phyloP scores from a whole-genome alignment of 1,140 invertebrate genomes.

The Pantala flavescens region DNA sequence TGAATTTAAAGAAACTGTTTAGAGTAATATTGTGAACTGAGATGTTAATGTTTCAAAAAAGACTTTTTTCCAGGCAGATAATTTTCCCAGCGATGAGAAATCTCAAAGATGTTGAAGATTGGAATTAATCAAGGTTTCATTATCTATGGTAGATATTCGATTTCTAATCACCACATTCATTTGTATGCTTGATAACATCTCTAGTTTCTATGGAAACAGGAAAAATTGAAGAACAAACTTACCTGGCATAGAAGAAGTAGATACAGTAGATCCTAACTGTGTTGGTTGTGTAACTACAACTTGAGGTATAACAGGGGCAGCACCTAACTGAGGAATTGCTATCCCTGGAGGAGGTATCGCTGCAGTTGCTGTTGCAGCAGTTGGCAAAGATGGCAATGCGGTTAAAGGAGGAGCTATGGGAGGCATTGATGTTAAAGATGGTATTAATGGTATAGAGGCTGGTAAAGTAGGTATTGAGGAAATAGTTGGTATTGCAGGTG shows the following conservation, averaged over 20 bases:
- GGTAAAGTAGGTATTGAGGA: conserved; percentile 21
- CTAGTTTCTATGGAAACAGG: too few species aligned
- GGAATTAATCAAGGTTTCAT: too few species aligned
- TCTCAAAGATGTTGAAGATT: too few species aligned
- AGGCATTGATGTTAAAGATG: conserved; percentile 26
- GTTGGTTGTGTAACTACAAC: neutral
- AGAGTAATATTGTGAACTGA: too few species aligned
- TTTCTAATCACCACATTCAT: too few species aligned
- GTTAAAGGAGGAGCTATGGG: conserved; percentile 20
- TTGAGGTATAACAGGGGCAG: conserved; percentile 26
- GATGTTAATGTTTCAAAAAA: too few species aligned
- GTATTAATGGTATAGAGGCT: conserved; percentile 23
- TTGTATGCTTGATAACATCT: too few species aligned
- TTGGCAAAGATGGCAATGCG: conserved; percentile 24
- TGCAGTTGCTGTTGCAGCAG: conserved; percentile 27
- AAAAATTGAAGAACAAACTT: neutral
- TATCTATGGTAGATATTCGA: too few species aligned
- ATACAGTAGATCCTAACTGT: neutral
- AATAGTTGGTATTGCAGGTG: conserved; percentile 25
- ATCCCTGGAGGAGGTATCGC: conserved; percentile 45
- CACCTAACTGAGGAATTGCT: conserved; percentile 43
- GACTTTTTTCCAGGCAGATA: too few species aligned
- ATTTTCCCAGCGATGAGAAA: too few species aligned
- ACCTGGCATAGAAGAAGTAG: neutral
- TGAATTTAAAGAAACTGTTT: too few species aligned